phyloP scores from a whole-genome alignment of 35 echinoderm and acorn worm species.

The Chiridota heheva region DNA sequence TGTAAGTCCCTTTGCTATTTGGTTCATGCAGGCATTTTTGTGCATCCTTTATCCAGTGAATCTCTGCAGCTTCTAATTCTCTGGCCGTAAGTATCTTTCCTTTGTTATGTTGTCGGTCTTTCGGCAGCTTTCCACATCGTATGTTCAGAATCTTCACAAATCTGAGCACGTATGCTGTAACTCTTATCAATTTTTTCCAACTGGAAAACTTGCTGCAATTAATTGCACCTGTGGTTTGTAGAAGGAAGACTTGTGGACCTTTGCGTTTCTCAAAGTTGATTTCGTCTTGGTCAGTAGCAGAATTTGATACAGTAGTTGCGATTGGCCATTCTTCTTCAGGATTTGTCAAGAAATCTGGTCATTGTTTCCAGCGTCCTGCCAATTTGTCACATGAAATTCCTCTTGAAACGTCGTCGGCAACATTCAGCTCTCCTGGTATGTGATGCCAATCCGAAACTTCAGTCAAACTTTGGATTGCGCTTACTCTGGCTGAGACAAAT shows the following conservation, averaged over 20 bases:
- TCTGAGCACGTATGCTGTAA: constrained; percentile 69
- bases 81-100: constrained; percentile 14
- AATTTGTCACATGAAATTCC: constrained; percentile 28
- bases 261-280: background rate
- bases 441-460: constrained; percentile 46
- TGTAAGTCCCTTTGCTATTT: constrained; percentile 37
- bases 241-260: constrained; percentile 5
- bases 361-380: constrained; percentile 34
- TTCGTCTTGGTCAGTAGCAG: constrained; percentile 2
- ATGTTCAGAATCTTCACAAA: constrained; percentile 41
- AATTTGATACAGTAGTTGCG: background rate
- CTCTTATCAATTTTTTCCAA: constrained; percentile 65
- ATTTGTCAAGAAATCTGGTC: constrained; percentile 52
- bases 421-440: constrained; percentile 62
- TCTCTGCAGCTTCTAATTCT: constrained; percentile 41
- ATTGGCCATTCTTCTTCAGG: constrained; percentile 64
- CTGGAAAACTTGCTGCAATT: constrained; percentile 38
- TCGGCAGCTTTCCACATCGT: constrained; percentile 9
- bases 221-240: constrained; percentile 2
- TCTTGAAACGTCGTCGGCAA: constrained; percentile 66
- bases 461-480: constrained; percentile 56
- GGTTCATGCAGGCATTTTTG: constrained; percentile 52
- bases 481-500: constrained; percentile 73
- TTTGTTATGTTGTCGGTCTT: background rate
- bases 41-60: constrained; percentile 37